Conservation (phyloP, 2,888 invertebrate genomes). For the Philhelius pedissequus region DNA sequence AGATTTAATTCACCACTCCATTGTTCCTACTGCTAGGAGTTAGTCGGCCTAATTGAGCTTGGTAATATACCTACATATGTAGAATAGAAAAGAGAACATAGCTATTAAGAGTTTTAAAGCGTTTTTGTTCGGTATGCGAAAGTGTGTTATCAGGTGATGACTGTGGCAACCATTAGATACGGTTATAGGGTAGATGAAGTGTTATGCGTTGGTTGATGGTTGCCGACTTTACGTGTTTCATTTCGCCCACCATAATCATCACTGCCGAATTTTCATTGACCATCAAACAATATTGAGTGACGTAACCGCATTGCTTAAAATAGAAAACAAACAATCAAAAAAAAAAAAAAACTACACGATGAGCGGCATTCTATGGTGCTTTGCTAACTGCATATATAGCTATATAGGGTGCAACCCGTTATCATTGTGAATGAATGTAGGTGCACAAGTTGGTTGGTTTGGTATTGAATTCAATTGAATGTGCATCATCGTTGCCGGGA, state of each 20-base stretch:
- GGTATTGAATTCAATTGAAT: conserved; percentile 48
- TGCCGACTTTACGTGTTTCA: conserved; percentile 11
- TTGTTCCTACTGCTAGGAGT: background rate
- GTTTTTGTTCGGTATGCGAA: conserved; percentile 17
- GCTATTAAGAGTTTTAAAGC: conserved; percentile 24
- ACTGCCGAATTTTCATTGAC: conserved; percentile 22
- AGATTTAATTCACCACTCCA: conserved; percentile 44
- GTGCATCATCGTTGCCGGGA: conserved; percentile 20
- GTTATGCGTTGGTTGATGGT: conserved; percentile 3
- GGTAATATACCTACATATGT: background rate
- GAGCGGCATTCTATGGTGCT: conserved; percentile 21
- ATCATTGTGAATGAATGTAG: conserved; percentile 26
- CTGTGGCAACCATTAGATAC: conserved; percentile 41
- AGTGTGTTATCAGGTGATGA: conserved; percentile 64
- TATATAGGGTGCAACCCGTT: conserved; percentile 10
- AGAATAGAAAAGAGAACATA: background rate
- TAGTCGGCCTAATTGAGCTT: background rate
- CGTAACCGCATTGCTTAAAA: conserved; percentile 57
- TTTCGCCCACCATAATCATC: background rate
- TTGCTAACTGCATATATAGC: conserved; percentile 1
- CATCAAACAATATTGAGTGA: conserved; percentile 50
- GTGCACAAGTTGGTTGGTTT: conserved; percentile 36
- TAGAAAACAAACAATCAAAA: conserved; percentile 36
- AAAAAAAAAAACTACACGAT: background rate
- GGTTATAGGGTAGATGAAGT: conserved; percentile 13